Evolutionary conservation across 2,888 invertebrate genomes (phyloP), one percentile per base, ranked within the genome.

Genomic region (Arrhopalites spinosus): DNA sequence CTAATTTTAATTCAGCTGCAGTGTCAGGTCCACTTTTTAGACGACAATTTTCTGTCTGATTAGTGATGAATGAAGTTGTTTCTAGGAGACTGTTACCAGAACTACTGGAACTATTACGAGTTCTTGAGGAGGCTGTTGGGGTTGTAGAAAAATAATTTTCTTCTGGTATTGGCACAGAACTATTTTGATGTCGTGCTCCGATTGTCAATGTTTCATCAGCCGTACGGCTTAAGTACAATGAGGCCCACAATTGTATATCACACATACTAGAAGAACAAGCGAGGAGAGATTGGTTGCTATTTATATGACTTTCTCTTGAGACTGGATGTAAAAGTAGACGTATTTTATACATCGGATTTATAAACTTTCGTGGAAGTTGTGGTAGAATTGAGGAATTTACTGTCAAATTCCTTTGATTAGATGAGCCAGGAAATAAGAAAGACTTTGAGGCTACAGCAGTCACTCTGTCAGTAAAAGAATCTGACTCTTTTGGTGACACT

Each of bases 301-400:
- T 36, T 3, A 11, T 36, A 17, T 47, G 50, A 27, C 45, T 45
- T 23, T 74, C 74, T 13, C 66, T 50, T 8, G 45, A 20, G 1
- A 50, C 59, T 15, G 79, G 77, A 50, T 69, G 71, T 13, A 82
- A 67, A 2, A 82, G 72, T 13, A 76, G 50, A 27, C 77, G 79
- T 20, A 82, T 66, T 70, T 76, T 79, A 73, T 77, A 81, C 69
- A 81, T 67, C 7, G 82, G 80, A 75, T 82, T 82, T 5, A 78
- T 20, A 3, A 81, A 73, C 8, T 61, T 53, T 43, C 73, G 61
- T 1, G 81, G 79, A 17, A 80, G 61, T 29, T 53, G 53, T 13
- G 69, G 69, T 30, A 69, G 29, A 29, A 53, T 53, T 53, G 69
- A 50, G n/a, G n/a, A 36, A 36, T 36, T 36, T n/a, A 2, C n/a